phyloP scores from a whole-genome alignment of 2,888 invertebrate genomes.

The Gari tellinella region DNA sequence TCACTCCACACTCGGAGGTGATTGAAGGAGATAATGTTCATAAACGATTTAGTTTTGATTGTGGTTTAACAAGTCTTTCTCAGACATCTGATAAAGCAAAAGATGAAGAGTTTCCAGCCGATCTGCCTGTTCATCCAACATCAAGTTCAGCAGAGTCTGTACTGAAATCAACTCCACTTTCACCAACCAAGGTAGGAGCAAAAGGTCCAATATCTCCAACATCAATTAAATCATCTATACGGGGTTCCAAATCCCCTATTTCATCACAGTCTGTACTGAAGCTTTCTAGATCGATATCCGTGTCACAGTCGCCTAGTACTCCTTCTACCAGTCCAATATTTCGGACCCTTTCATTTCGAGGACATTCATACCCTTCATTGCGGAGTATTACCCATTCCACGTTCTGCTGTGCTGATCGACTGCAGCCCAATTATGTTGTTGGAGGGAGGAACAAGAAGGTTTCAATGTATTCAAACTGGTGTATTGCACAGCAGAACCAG shows the following conservation, averaged over 20 bases:
- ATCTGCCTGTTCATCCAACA: neutral
- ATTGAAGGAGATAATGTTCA: slow-evolving; percentile 40
- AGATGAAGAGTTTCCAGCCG: no score
- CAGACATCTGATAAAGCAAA: no score
- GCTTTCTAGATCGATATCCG: no score
- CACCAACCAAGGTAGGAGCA: no score
- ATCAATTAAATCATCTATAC: no score
- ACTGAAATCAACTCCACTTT: neutral
- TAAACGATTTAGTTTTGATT: slow-evolving; percentile 45
- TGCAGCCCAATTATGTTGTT: slow-evolving; percentile 96
- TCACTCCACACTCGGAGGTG: slow-evolving; percentile 45
- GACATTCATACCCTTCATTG: slow-evolving; percentile 77
- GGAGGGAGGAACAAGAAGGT: slow-evolving; percentile 89
- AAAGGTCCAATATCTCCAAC: no score
- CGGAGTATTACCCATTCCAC: slow-evolving; percentile 85
- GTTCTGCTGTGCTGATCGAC: slow-evolving; percentile 96
- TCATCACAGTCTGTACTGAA: no score
- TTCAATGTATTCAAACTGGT: slow-evolving; percentile 98
- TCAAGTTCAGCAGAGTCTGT: neutral
- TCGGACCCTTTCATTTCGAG: slow-evolving; percentile 57
- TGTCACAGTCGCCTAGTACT: slow-evolving; percentile 31
- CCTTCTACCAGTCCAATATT: slow-evolving; percentile 29
- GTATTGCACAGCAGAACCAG: slow-evolving; percentile 78
- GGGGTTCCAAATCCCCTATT: no score
- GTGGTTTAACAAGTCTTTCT: slow-evolving; percentile 10